Conservation (phyloP, 2,797 vertebrate species). For the Benthosema pterotum region DNA sequence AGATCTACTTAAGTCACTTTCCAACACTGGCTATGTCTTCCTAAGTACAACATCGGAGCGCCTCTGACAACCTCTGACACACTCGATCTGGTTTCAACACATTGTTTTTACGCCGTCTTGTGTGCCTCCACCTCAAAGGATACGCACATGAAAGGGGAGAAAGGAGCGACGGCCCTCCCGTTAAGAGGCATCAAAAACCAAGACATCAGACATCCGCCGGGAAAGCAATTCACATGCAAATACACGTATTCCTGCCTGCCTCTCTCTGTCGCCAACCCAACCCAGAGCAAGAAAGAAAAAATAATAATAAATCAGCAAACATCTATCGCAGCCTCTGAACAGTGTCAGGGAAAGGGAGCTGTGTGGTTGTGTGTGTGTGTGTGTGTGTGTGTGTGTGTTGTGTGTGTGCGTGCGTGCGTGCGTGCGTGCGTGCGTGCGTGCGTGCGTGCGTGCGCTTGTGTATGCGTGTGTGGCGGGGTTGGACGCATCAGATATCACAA, state of each 20-base stretch:
- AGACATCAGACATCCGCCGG: constrained; percentile 65
- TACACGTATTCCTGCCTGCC: constrained; percentile 38
- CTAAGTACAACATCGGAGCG: too few species aligned
- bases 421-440: too few species aligned
- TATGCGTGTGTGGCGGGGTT: too few species aligned
- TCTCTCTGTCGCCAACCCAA: constrained; percentile 36
- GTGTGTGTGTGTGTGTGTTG: too few species aligned
- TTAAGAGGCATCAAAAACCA: constrained; percentile 2
- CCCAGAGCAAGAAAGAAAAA: constrained; percentile 65
- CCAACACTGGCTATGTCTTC: too few species aligned
- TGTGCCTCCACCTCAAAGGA: constrained; percentile 47
- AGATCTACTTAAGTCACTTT: too few species aligned
- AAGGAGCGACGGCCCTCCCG: constrained; percentile 27
- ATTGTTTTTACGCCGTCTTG: constrained; percentile 20
- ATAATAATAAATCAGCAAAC: constrained; percentile 36
- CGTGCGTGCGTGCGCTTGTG: too few species aligned
- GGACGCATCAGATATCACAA: too few species aligned
- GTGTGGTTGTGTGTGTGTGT: too few species aligned
- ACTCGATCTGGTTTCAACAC: constrained; percentile 21
- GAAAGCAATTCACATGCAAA: constrained; percentile 76
- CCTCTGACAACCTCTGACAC: too few species aligned
- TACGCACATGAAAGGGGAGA: constrained; percentile 38
- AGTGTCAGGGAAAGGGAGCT: constrained; percentile 37
- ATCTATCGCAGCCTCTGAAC: constrained; percentile 60
- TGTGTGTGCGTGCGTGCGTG: too few species aligned